Evolutionary conservation across 2,113 vertebrate genomes (phyloP).

Genomic region (Piaya cayana): DNA sequence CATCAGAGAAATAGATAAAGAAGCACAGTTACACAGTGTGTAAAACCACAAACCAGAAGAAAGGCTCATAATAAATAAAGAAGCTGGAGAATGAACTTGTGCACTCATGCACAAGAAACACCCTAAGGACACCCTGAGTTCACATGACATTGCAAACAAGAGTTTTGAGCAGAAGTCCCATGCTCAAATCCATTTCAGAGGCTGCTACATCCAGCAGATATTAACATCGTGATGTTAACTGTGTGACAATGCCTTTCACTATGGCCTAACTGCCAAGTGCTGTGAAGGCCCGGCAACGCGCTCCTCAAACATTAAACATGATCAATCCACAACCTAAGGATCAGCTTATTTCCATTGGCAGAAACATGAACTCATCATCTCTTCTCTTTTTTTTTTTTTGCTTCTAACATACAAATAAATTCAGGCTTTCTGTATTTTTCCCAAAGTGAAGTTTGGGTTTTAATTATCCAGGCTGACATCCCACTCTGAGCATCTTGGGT

Average conservation of each 20-base stretch:
- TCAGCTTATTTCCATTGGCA: neutral
- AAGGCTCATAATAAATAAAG: neutral
- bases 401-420: neutral
- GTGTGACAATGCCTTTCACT: neutral
- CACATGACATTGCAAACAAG: neutral
- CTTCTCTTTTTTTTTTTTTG: neutral
- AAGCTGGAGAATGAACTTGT: neutral
- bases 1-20: neutral
- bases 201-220: neutral
- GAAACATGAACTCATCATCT: neutral
- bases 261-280: neutral
- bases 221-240: neutral
- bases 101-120: neutral
- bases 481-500: neutral
- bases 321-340: neutral
- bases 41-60: constrained; percentile 8
- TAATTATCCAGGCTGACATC: neutral
- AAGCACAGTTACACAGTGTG: neutral
- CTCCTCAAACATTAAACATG: neutral
- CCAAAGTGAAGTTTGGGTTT: neutral
- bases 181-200: neutral
- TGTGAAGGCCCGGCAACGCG: neutral
- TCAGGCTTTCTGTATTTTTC: neutral
- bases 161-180: neutral
- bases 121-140: neutral